These are phyloP conservation scores for Lochmaea capreae DNA, from an alignment of 2,888 invertebrate species.

Conservation along the genomic window DNA sequence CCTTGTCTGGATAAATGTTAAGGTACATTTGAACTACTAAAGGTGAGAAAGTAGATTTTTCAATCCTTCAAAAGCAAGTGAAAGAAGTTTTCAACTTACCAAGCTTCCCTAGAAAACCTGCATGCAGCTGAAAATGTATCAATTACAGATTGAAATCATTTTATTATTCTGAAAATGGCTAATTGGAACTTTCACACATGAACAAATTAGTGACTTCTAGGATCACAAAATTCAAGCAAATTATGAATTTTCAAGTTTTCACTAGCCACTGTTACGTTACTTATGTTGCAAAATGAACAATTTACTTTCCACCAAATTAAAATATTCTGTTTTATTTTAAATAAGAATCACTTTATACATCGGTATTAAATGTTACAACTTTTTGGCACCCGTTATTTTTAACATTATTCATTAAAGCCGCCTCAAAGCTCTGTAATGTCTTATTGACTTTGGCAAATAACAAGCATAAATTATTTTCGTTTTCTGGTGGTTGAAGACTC, in stretches of 20 bases:
- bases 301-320: not conserved
- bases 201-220: too few relatives aligned
- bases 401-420: slow-evolving; percentile 56
- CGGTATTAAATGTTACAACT: slow-evolving; percentile 59
- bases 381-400: slow-evolving; percentile 54
- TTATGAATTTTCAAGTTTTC: too few relatives aligned
- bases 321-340: not conserved
- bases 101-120: too few relatives aligned
- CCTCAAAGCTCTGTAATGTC: slow-evolving; percentile 61
- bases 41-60: not conserved
- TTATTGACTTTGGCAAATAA: slow-evolving; percentile 63
- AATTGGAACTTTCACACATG: too few relatives aligned
- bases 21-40: not conserved
- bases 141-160: too few relatives aligned
- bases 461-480: slow-evolving; percentile 61
- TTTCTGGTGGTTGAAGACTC: slow-evolving; percentile 57
- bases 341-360: slow-evolving; percentile 12
- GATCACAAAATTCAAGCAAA: too few relatives aligned
- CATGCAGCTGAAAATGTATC: too few relatives aligned
- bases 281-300: not conserved
- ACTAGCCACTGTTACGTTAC: too few relatives aligned
- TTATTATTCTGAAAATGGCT: too few relatives aligned
- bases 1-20: not conserved
- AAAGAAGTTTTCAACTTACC: too few relatives aligned
- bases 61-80: too few relatives aligned